phyloP scores from a whole-genome alignment of 2,888 invertebrate genomes.

The Xylota segnis region DNA sequence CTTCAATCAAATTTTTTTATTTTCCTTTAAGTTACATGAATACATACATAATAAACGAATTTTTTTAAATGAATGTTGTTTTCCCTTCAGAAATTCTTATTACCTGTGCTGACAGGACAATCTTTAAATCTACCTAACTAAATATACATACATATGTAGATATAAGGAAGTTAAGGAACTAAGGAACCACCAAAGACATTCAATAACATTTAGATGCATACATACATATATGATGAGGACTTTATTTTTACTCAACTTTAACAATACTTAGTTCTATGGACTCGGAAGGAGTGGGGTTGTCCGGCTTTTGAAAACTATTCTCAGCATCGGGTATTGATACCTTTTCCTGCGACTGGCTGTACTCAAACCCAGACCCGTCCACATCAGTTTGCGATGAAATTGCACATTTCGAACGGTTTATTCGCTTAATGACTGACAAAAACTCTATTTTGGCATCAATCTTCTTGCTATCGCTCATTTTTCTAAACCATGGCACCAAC shows the following conservation, averaged over 20 bases:
- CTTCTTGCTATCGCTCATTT: constrained; percentile 9
- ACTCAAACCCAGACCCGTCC: neutral
- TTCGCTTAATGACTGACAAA: neutral
- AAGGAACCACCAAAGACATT: neutral
- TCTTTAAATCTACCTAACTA: too few species aligned
- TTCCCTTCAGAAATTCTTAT: too few species aligned
- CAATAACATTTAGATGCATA: neutral
- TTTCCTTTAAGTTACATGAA: too few species aligned
- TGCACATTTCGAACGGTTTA: neutral
- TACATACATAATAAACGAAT: too few species aligned
- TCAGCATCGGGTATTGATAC: neutral
- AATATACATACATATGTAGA: too few species aligned
- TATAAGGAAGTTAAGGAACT: too few species aligned
- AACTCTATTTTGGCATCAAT: constrained; percentile 18
- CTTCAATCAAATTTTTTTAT: too few species aligned
- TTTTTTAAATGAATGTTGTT: too few species aligned
- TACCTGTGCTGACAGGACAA: too few species aligned
- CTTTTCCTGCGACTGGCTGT: neutral
- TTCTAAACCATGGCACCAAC: constrained; percentile 14
- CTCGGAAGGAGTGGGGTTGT: neutral
- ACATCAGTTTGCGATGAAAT: neutral
- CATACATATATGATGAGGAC: neutral
- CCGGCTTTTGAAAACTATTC: neutral
- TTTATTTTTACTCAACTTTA: constrained; percentile 10
- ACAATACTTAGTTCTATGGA: neutral